These are phyloP conservation scores for Heliconius ethilla DNA, from an alignment of 2,888 invertebrate species.

Conservation along the genomic window DNA sequence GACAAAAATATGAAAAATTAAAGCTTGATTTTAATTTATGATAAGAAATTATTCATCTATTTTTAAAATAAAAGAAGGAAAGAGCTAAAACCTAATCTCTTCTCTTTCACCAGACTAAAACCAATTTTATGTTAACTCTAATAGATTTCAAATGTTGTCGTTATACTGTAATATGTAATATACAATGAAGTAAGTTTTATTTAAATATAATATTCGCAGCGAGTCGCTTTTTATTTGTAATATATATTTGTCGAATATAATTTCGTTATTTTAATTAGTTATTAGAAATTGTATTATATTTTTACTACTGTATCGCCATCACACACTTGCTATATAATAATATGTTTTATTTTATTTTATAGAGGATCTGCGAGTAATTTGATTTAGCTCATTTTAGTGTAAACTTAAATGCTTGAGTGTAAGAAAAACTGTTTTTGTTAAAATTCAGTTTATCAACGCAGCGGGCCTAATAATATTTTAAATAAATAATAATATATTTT, in stretches of 20 bases:
- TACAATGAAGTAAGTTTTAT: not conserved
- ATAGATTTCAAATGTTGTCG: not conserved
- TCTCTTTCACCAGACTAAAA: not conserved
- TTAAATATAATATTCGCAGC: not conserved
- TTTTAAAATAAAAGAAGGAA: not conserved
- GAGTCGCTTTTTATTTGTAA: not conserved
- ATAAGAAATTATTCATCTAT: too few relatives aligned
- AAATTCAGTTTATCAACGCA: not conserved
- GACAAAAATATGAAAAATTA: too few relatives aligned
- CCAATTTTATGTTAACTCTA: not conserved
- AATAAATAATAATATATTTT: not conserved
- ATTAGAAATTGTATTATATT: not conserved
- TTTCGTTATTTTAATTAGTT: not conserved
- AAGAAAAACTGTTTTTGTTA: slow-evolving; percentile 14
- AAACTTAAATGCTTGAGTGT: slow-evolving; percentile 29
- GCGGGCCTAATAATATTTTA: not conserved
- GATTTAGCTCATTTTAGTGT: slow-evolving; percentile 26
- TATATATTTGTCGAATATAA: not conserved
- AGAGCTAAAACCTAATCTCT: not conserved
- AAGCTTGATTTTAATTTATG: too few relatives aligned
- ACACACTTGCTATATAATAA: slow-evolving; percentile 22
- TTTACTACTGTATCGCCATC: slow-evolving; percentile 22
- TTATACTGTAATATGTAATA: not conserved
- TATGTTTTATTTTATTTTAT: slow-evolving; percentile 8
- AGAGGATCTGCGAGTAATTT: slow-evolving; percentile 27